phyloP scores from a whole-genome alignment of 2,888 invertebrate genomes.

The Beris morrisii region DNA sequence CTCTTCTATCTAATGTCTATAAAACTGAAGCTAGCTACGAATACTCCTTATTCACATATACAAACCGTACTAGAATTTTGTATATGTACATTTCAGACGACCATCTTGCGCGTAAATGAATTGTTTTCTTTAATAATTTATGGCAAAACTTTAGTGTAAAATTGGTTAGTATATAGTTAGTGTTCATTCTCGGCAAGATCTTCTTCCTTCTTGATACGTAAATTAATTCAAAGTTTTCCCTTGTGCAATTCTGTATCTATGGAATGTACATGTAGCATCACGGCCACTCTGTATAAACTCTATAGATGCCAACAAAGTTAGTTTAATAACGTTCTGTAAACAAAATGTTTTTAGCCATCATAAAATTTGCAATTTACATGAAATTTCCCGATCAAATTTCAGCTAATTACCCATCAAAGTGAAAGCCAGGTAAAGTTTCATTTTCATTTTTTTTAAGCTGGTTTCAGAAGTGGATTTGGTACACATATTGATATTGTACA shows the following conservation, averaged over 20 bases:
- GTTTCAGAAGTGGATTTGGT: too few species aligned
- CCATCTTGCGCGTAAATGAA: conserved; percentile 28
- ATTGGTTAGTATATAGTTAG: conserved; percentile 27
- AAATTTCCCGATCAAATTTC: conserved; percentile 23
- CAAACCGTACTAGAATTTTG: too few species aligned
- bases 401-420: too few species aligned
- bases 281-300: too few species aligned
- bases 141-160: conserved; percentile 27
- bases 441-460: too few species aligned
- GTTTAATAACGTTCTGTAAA: conserved; percentile 9
- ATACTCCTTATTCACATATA: too few species aligned
- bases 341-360: conserved; percentile 18
- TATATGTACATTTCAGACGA: not conserved
- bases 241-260: conserved; percentile 13
- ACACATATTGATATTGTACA: too few species aligned
- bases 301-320: not conserved
- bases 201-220: conserved; percentile 21
- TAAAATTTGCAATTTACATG: not conserved
- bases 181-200: conserved; percentile 21
- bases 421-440: too few species aligned
- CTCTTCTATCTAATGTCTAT: too few species aligned
- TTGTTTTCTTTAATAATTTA: conserved; percentile 29
- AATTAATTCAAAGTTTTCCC: conserved; percentile 32
- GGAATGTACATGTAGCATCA: conserved; percentile 4
- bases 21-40: too few species aligned